phyloP scores from a whole-genome alignment of 2,113 vertebrate species.

The Carollia perspicillata region DNA sequence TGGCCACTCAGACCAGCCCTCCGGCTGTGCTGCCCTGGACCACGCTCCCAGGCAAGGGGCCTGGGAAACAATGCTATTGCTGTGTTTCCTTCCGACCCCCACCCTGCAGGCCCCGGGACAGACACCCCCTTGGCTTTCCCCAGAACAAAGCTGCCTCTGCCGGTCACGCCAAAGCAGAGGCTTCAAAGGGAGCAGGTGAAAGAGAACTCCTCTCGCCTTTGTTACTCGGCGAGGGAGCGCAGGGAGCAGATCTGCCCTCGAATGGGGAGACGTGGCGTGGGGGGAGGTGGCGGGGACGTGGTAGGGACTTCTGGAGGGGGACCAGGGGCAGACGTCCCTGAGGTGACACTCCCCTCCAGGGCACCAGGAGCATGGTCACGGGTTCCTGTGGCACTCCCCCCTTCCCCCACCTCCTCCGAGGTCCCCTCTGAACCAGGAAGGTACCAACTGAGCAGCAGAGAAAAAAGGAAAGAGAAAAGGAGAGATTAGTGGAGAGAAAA shows the following conservation, averaged over 20 bases:
- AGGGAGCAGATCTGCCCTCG: background rate
- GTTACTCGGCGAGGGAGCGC: background rate
- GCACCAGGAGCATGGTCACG: background rate
- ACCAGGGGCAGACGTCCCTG: background rate
- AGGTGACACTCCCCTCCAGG: background rate
- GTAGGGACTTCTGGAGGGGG: rapidly evolving
- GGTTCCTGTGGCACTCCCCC: background rate
- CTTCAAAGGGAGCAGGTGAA: conserved; percentile 50
- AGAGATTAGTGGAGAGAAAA: conserved; percentile 67
- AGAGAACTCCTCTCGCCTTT: conserved; percentile 47
- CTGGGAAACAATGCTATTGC: background rate
- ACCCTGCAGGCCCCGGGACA: background rate
- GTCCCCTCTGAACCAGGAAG: background rate
- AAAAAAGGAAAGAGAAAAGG: background rate
- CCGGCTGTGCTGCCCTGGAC: background rate
- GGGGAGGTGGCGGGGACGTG: too few relatives aligned
- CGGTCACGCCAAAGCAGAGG: background rate
- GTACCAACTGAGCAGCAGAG: background rate
- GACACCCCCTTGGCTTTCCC: background rate
- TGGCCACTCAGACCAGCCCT: background rate
- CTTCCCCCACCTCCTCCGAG: background rate
- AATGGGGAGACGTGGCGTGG: background rate
- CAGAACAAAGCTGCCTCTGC: conserved; percentile 54
- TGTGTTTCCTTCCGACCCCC: conserved; percentile 9
- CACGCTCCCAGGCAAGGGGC: background rate